phyloP scores from a whole-genome alignment of 2,113 vertebrate genomes.

The Rhizomys pruinosus region DNA sequence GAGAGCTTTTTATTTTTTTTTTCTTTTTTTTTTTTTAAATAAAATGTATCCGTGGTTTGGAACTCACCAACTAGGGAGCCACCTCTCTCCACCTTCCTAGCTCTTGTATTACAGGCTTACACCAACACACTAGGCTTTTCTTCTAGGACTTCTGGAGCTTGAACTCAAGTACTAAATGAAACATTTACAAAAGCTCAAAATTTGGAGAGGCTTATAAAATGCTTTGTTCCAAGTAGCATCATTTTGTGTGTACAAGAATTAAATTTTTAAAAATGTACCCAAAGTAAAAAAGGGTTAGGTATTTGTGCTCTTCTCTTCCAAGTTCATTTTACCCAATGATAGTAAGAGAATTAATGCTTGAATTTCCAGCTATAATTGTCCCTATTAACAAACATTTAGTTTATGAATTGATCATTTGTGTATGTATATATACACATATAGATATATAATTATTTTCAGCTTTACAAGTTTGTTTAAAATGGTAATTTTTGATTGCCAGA shows the following conservation, averaged over 20 bases:
- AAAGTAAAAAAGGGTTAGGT: neutral
- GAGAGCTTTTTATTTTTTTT: no score
- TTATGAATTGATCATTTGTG: neutral
- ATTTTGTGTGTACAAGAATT: no score
- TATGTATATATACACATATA: neutral
- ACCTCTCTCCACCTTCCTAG: neutral
- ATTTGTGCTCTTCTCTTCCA: neutral
- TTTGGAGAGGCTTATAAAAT: conserved; percentile 3
- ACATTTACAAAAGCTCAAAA: neutral
- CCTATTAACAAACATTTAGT: neutral
- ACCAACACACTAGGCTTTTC: neutral
- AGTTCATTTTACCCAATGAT: neutral
- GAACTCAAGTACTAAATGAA: neutral
- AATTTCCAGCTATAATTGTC: neutral
- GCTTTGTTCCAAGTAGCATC: conserved; percentile 11
- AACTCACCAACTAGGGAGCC: neutral
- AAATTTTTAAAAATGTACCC: neutral
- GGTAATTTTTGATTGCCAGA: conserved; percentile 7
- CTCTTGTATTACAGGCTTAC: neutral
- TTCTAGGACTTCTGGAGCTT: neutral
- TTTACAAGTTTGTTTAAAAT: conserved; percentile 44
- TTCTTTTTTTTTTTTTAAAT: no score
- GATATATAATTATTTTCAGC: neutral
- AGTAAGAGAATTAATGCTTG: neutral
- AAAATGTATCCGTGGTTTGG: neutral